Evolutionary conservation across 1,140 invertebrate genomes (phyloP), one percentile per base, ranked within the genome.

Genomic region (Zaprionus lachaisei): DNA sequence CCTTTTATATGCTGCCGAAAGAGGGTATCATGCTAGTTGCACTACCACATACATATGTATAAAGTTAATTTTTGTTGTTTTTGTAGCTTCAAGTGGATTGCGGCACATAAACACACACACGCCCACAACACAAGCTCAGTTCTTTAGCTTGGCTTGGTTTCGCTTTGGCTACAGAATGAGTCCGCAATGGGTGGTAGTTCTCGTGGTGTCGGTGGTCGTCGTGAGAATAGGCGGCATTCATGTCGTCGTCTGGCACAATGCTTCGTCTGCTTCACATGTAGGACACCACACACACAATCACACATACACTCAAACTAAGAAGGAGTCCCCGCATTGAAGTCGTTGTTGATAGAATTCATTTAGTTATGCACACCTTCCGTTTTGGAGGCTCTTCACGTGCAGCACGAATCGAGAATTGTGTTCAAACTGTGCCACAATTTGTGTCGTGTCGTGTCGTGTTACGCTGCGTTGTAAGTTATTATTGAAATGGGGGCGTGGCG

Each of bases 341-440:
- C 41, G 51, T 61, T 51, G 37, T 62, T 87, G 84, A 87, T 89
- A 87, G 84, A 87, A 87, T 87, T 87, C 89, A 87, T 87, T 87
- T 87, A 89, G 83, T 87, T 87, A 87, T 87, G 83, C 83, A 87
- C 83, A 87, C 83, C 83, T 87, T 87, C 84, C 84, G 80, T 87
- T 87, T 81, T 84, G 76, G 76, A 87, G 85, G 78, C 80, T 87
- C 81, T 84, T 47, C n/a, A 89, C 84, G 84, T 87, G 84, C 83
- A 64, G 81, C 84, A 83, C 78, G 84, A 89, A 76, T 83, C 80
- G 69, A 83, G 55, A 38, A 34, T 34, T 34, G 31, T 80, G 74
- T 74, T 74, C 47, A n/a, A 51, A 17, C 9, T 73, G 55, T 72
- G 71, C 26, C 63, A 67, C 70, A 72, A 49, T 7, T 11, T 34